Conservation (phyloP, 2,113 vertebrate genomes). For the Pelvicachromis taeniatus region DNA sequence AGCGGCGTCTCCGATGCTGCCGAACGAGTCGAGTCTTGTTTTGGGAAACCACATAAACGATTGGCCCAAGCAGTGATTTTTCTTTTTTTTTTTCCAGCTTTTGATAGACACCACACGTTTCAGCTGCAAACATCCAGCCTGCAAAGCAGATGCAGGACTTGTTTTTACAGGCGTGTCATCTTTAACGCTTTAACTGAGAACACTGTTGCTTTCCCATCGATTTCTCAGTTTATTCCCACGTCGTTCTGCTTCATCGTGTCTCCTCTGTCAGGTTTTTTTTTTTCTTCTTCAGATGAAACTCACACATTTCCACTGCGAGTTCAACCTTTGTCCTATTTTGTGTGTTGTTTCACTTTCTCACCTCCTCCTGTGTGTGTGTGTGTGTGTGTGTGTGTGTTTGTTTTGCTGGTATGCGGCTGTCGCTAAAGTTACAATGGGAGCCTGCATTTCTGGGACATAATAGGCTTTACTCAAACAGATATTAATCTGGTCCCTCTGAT, state of each 20-base stretch:
- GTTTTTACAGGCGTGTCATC: not conserved
- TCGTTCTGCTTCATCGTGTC: not conserved
- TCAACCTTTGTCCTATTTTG: not conserved
- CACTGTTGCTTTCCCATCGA: not conserved
- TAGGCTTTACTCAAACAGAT: not conserved
- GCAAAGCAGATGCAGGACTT: not conserved
- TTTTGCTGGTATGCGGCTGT: not conserved
- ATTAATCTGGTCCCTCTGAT: not conserved
- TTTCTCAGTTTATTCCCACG: not conserved
- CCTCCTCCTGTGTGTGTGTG: not conserved
- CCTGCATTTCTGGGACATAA: not conserved
- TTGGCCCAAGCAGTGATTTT: not conserved
- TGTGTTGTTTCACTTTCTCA: not conserved
- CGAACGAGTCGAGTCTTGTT: not conserved
- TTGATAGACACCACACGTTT: not conserved
- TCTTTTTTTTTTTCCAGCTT: not conserved
- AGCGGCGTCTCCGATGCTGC: not conserved
- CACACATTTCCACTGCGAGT: not conserved
- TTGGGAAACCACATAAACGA: not conserved
- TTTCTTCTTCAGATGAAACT: not conserved
- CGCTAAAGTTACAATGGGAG: not conserved
- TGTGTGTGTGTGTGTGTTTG: accelerated
- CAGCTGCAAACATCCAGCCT: not conserved
- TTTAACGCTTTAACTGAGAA: not conserved
- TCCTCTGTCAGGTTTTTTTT: not conserved